These are phyloP conservation scores for Priocnemis perturbator DNA, from an alignment of 2,888 invertebrate species.

Conservation along the genomic window DNA sequence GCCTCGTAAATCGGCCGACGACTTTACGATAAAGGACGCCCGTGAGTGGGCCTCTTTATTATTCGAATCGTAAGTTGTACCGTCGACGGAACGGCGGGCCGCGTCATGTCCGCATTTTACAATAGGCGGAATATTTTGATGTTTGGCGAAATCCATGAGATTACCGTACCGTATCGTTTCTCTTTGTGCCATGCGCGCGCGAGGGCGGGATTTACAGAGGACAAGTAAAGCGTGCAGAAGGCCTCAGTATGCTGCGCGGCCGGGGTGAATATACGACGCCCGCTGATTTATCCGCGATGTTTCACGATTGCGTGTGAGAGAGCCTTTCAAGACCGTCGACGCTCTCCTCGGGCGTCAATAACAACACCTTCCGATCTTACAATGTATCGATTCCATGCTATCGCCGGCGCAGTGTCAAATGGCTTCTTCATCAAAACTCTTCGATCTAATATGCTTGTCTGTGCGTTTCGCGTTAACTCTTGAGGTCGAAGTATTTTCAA, in stretches of 20 bases:
- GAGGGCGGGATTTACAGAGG: conserved; percentile 16
- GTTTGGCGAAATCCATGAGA: conserved; percentile 42
- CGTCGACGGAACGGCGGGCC: too few species aligned
- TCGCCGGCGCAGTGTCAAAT: too few species aligned
- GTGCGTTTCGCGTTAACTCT: too few species aligned
- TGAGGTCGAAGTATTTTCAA: too few species aligned
- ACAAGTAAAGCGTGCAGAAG: conserved; percentile 14
- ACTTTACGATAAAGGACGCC: too few species aligned
- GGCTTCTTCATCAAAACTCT: neutral
- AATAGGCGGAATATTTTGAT: conserved; percentile 31
- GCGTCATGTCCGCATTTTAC: too few species aligned
- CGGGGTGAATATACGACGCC: conserved; percentile 19
- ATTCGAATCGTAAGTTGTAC: too few species aligned
- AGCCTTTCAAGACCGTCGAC: conserved; percentile 10
- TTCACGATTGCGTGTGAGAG: conserved; percentile 6
- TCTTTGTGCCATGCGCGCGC: conserved; percentile 22
- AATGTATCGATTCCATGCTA: too few species aligned
- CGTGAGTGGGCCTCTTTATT: too few species aligned
- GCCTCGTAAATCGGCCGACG: too few species aligned
- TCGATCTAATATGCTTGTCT: neutral
- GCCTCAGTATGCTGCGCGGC: neutral
- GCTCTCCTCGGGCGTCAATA: neutral
- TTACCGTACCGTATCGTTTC: conserved; percentile 43
- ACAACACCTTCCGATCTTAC: too few species aligned
- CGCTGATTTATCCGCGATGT: conserved; percentile 32